phyloP scores from a whole-genome alignment of 1,140 invertebrate species.

The Drosophila pectinifera region DNA sequence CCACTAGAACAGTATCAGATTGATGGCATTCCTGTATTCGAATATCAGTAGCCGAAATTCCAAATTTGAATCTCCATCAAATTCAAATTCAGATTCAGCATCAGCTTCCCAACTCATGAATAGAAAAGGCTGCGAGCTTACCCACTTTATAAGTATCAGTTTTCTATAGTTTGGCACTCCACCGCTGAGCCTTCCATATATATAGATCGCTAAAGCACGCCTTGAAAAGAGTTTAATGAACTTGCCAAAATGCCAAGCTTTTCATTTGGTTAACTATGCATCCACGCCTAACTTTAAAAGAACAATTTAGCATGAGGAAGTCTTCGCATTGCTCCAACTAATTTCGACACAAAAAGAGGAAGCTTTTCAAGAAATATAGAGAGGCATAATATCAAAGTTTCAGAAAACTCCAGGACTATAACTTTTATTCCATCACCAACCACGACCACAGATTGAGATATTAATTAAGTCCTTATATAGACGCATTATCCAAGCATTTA shows the following conservation, averaged over 20 bases:
- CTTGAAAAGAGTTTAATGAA: conserved; percentile 4
- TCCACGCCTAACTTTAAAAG: conserved; percentile 22
- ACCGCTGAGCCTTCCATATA: neutral
- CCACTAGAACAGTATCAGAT: conserved; percentile 8
- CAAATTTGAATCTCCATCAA: conserved; percentile 47
- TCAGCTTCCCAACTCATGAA: conserved; percentile 9
- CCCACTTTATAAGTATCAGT: conserved; percentile 19
- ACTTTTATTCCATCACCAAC: conserved; percentile 1
- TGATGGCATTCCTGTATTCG: conserved; percentile 10
- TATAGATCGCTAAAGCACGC: conserved; percentile 12
- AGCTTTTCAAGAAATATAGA: neutral
- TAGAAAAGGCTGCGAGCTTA: neutral
- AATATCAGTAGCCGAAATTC: conserved; percentile 51
- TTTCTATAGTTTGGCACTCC: conserved; percentile 11
- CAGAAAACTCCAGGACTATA: neutral
- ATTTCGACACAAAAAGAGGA: conserved; percentile 1
- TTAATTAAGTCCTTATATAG: neutral
- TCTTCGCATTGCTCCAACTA: conserved; percentile 19
- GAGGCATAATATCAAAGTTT: neutral
- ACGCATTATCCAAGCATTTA: neutral
- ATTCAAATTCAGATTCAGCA: conserved; percentile 18
- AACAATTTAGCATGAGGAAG: conserved; percentile 16
- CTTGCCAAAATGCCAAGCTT: conserved; percentile 39
- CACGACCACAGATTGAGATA: too few relatives aligned
- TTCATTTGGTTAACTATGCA: conserved; percentile 46